Base-by-base conservation (phyloP, 1,140 invertebrate genomes). In the Aphis craccivora region DNA sequence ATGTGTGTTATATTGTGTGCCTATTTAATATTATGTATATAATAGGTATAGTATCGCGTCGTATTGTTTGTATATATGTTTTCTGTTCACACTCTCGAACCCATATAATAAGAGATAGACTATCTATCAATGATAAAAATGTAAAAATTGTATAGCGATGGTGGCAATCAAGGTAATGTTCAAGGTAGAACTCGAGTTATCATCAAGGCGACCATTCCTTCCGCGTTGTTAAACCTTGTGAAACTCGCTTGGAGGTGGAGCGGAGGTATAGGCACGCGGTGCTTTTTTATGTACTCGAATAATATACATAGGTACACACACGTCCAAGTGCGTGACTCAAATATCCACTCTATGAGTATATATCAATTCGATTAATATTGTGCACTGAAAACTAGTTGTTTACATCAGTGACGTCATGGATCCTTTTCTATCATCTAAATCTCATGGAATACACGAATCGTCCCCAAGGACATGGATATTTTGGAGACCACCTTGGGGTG, bases 161-260 rank as follows among this genome's bases (percentile, higher is more conserved):
- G 91, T 84, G 91, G 91, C 18, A 53, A 93, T 93, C 91, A 93
- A 93, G 91, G 91, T 93, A 84, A 93, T 84, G 91, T 93, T 93
- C 91, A 93, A 93, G 91, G 91, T 93, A 84, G 91, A 93, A 86
- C 76, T 93, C 48, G 67, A 83, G 81, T 81, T 86, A 81, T 93
- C 76, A 93, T 93, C 91, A 93, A 93, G 91, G 91, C 91, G 81
- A 93, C 91, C 91, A n/a, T 93, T 93, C 81, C 91, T 93, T 93
- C 91, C 91, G 91, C 91, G 91, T 93, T 93, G 91, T 53, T 93
- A 93, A 93, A 93, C 91, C 91, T 93, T 93, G 91, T 93, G 91
- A 93, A 93, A 93, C 91, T 84, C 81, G 91, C 91, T 93, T 93
- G 91, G 81, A 55, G 91, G 91, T 84, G 91, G 81, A 84, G 76